These are phyloP conservation scores for Oopsacas minuta DNA, from an alignment of 37 sponge, comb jelly and placozoan genomes.

Conservation along the genomic window DNA sequence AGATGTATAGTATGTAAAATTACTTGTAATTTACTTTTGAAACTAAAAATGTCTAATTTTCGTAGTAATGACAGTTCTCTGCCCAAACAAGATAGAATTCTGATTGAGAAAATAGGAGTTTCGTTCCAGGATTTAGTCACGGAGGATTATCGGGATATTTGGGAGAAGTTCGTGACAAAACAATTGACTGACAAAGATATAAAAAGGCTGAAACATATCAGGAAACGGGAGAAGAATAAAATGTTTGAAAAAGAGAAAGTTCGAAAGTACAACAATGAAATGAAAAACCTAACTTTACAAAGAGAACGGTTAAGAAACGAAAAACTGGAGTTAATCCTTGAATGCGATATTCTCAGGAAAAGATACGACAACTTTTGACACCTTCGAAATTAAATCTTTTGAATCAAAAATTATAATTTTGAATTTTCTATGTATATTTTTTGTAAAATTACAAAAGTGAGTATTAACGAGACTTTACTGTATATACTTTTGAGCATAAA, in stretches of 20 bases:
- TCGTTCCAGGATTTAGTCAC: neutral
- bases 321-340: neutral
- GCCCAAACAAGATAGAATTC: neutral
- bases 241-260: neutral
- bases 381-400: no score
- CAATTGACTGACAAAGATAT: neutral
- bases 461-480: no score
- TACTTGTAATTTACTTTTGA: no score
- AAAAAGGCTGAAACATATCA: neutral
- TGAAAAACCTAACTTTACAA: neutral
- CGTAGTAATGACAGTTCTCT: no score
- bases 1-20: no score
- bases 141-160: neutral
- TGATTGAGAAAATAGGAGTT: neutral
- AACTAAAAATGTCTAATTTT: no score
- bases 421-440: no score
- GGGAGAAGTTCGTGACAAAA: neutral
- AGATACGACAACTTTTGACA: no score
- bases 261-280: neutral
- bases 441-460: no score
- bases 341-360: no score
- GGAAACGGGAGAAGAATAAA: constrained; percentile 13
- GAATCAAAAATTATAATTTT: no score
- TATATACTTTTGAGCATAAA: no score
- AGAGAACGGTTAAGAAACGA: neutral